A percentile compares a stretch with the other conserved stretches of the same genome.
phyloP scores from a whole-genome alignment of 2,113 vertebrate genomes.

The Caranx melampygus region DNA sequence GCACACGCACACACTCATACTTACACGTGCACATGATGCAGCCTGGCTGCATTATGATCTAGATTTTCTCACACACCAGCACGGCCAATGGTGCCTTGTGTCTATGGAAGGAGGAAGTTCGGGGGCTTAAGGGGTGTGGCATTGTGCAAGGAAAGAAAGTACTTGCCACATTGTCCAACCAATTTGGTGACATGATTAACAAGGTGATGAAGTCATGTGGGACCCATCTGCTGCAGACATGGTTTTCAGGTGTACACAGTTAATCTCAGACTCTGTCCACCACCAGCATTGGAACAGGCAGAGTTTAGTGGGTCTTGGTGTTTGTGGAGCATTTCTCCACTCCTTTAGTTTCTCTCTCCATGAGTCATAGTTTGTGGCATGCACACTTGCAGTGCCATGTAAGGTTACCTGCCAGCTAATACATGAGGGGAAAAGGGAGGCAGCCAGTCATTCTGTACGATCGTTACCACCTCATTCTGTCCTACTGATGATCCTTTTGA shows the following conservation, averaged over 20 bases:
- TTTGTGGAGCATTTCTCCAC: slow-evolving; percentile 58
- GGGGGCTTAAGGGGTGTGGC: slow-evolving; percentile 14
- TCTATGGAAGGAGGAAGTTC: slow-evolving; percentile 10
- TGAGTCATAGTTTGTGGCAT: slow-evolving; percentile 69
- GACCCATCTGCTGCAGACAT: slow-evolving; percentile 53
- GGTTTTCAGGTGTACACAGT: slow-evolving; percentile 39
- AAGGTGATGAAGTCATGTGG: slow-evolving; percentile 46
- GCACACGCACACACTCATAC: slow-evolving; percentile 10
- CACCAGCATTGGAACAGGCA: not conserved
- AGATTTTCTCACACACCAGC: slow-evolving; percentile 44
- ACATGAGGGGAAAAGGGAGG: slow-evolving; percentile 28
- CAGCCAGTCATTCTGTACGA: not conserved
- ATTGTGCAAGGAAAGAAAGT: slow-evolving; percentile 60
- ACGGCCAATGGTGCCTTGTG: slow-evolving; percentile 29
- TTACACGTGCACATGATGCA: slow-evolving; percentile 24
- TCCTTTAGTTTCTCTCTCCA: slow-evolving; percentile 16
- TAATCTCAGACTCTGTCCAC: slow-evolving; percentile 32
- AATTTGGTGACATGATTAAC: slow-evolving; percentile 60
- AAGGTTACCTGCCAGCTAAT: slow-evolving; percentile 27
- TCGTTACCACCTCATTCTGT: not conserved
- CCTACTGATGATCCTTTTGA: not conserved
- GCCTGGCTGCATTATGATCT: slow-evolving; percentile 41
- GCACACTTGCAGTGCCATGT: slow-evolving; percentile 59
- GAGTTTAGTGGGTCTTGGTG: slow-evolving; percentile 62
- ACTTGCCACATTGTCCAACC: slow-evolving; percentile 44